phyloP scores from a whole-genome alignment of 2,888 invertebrate genomes.

The Lasioglossum figueresi region DNA sequence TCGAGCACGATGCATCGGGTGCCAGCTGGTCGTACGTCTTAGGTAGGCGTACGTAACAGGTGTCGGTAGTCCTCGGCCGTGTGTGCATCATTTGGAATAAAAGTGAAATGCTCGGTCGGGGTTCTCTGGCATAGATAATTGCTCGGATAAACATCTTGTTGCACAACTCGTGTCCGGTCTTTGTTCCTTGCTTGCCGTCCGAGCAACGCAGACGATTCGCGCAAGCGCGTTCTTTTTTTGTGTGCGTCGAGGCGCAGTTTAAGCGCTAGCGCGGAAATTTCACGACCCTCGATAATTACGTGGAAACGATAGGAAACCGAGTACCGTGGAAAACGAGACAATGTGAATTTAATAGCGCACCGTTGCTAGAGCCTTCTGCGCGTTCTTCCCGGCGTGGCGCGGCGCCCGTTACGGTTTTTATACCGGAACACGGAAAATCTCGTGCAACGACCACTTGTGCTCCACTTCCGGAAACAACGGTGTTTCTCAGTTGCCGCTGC shows the following conservation, averaged over 20 bases:
- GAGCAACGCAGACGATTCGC: background rate
- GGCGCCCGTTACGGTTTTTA: background rate
- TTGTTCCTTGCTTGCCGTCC: slow-evolving; percentile 68
- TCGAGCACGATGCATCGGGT: background rate
- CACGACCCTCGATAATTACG: background rate
- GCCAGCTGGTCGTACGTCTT: background rate
- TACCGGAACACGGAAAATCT: background rate
- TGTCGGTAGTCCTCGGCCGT: slow-evolving; percentile 40
- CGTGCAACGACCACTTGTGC: background rate
- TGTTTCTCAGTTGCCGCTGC: background rate
- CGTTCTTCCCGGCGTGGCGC: background rate
- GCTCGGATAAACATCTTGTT: slow-evolving; percentile 77
- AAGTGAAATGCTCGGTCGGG: slow-evolving; percentile 76
- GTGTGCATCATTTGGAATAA: slow-evolving; percentile 70
- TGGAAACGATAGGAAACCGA: background rate
- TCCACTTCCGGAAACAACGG: background rate
- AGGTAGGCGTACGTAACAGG: slow-evolving; percentile 50
- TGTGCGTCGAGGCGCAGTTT: slow-evolving; percentile 5
- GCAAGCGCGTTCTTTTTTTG: slow-evolving; percentile 17
- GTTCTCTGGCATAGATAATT: slow-evolving; percentile 77
- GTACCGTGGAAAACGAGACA: background rate
- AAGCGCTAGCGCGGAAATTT: background rate
- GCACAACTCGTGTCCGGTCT: slow-evolving; percentile 77
- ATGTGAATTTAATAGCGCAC: background rate
- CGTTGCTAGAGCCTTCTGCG: background rate